phyloP scores from a whole-genome alignment of 2,113 vertebrate genomes.

The Pelobates fuscus region DNA sequence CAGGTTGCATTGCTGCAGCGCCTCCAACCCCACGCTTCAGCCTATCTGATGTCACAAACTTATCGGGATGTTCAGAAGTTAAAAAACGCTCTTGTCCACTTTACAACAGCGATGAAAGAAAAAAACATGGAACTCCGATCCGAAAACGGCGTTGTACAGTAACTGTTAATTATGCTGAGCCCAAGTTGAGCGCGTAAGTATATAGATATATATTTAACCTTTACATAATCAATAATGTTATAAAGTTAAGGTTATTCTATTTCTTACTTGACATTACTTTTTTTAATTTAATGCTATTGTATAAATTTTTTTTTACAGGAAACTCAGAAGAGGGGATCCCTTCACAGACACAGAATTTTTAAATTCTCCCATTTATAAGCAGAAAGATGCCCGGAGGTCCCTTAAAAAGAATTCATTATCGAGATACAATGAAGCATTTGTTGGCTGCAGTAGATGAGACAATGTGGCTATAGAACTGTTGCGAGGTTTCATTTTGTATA shows the following conservation, averaged over 20 bases:
- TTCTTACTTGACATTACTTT: not conserved
- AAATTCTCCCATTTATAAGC: slow-evolving; percentile 85
- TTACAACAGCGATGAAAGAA: slow-evolving; percentile 51
- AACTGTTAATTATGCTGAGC: slow-evolving; percentile 84
- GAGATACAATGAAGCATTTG: slow-evolving; percentile 76
- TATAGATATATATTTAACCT: not conserved
- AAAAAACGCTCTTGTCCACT: slow-evolving; percentile 60
- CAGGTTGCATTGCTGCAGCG: too few species aligned
- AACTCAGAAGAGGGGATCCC: slow-evolving; percentile 90
- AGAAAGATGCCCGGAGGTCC: slow-evolving; percentile 53
- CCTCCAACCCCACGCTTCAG: slow-evolving; percentile 60
- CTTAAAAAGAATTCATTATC: slow-evolving; percentile 58
- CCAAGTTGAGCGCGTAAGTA: slow-evolving; percentile 72
- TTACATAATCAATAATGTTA: too few species aligned
- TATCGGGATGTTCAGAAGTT: slow-evolving; percentile 57
- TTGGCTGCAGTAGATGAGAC: slow-evolving; percentile 62
- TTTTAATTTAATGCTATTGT: not conserved
- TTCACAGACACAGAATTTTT: slow-evolving; percentile 88
- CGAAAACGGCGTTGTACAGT: slow-evolving; percentile 76
- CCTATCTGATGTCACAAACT: slow-evolving; percentile 87
- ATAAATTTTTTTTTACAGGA: slow-evolving; percentile 67
- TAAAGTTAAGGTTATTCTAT: too few species aligned
- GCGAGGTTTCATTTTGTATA: too few species aligned
- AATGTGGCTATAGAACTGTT: too few species aligned
- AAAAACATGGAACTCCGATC: slow-evolving; percentile 48